Base-by-base conservation (phyloP, 2,113 vertebrate genomes). In the Paratilapia polleni region DNA sequence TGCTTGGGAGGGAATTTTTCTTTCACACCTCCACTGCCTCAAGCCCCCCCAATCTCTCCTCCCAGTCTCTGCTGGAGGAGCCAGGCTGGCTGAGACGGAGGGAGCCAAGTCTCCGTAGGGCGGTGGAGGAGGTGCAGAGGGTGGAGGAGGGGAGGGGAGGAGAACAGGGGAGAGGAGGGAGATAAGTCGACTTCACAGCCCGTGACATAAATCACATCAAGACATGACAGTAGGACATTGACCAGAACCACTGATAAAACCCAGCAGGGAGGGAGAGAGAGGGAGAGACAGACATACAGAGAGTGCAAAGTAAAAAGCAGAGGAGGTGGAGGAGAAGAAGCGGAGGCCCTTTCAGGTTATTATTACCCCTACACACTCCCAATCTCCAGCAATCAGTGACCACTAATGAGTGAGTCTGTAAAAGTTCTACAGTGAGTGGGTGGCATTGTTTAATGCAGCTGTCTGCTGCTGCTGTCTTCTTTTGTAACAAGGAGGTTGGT, bases 201-300 rank as follows among this genome's bases (percentile, higher is more conserved):
- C 77, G 89, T 95, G 96, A 97, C 97, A 97, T 98, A 97, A 97
- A 97, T 97, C 97, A 97, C 96, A 96, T 91, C 89, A 94, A 95
- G 95, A 97, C 96, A 96, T 97, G 97, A 97, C 96, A 96, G 96
- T 92, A 95, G 96, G 96, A 98, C 97, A 97, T 94, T 97, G 96
- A 97, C 95, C 97, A 98, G 97, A 96, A 95, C 96, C 92, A 47
- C 95, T 95, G 97, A 97, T 97, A 97, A 97, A 95, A 88, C 89
- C 83, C 91, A 93, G 92, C 90, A 92, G 92, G 88, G 94, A 95
- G 92, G 85, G 89, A 90, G 81, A 73, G 64, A 79, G 58, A 62
- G 36, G 24, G 88, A 82, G 34, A 74, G 80, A 88, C 68, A 73
- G 47, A 52, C 68, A 34, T 54, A 73, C 68, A 73, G 87, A 79